Conservation (phyloP, 2,888 invertebrate species). For the Xanthorhoe spadicearia region DNA sequence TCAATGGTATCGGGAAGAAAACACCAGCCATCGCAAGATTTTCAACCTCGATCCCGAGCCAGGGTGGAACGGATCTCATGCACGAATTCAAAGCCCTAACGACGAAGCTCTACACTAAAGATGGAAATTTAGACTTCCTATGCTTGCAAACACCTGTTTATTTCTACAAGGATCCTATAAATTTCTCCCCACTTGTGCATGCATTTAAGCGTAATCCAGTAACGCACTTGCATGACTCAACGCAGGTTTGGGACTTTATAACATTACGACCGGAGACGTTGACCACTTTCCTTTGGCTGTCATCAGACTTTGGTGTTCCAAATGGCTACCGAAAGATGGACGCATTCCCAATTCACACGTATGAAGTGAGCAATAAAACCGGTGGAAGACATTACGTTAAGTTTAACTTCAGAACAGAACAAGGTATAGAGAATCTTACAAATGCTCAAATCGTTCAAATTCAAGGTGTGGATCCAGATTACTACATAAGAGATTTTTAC, state of each 20-base stretch:
- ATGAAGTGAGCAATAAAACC: slow-evolving; percentile 91
- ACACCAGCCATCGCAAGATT: slow-evolving; percentile 90
- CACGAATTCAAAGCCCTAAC: slow-evolving; percentile 95
- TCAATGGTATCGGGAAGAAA: slow-evolving; percentile 89
- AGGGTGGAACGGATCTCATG: slow-evolving; percentile 92
- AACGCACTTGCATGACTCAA: slow-evolving; percentile 91
- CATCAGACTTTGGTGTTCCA: slow-evolving; percentile 94
- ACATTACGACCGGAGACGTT: slow-evolving; percentile 91
- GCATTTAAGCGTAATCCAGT: slow-evolving; percentile 96
- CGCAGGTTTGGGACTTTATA: slow-evolving; percentile 95
- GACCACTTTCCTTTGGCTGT: slow-evolving; percentile 90
- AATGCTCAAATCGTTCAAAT: slow-evolving; percentile 86
- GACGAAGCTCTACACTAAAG: slow-evolving; percentile 95
- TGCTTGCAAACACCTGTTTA: slow-evolving; percentile 94
- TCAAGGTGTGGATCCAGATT: slow-evolving; percentile 91
- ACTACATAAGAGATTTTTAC: slow-evolving; percentile 90
- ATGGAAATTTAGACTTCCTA: slow-evolving; percentile 94
- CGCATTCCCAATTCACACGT: slow-evolving; percentile 95
- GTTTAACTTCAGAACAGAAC: slow-evolving; percentile 95
- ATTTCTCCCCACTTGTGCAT: slow-evolving; percentile 94
- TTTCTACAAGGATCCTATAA: slow-evolving; percentile 92
- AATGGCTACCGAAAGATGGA: slow-evolving; percentile 96
- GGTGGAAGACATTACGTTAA: slow-evolving; percentile 91
- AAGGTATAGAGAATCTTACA: slow-evolving; percentile 91
- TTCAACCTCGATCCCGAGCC: slow-evolving; percentile 91